phyloP scores from a whole-genome alignment of 2,113 vertebrate species.

The Nothocercus nigrocapillus region DNA sequence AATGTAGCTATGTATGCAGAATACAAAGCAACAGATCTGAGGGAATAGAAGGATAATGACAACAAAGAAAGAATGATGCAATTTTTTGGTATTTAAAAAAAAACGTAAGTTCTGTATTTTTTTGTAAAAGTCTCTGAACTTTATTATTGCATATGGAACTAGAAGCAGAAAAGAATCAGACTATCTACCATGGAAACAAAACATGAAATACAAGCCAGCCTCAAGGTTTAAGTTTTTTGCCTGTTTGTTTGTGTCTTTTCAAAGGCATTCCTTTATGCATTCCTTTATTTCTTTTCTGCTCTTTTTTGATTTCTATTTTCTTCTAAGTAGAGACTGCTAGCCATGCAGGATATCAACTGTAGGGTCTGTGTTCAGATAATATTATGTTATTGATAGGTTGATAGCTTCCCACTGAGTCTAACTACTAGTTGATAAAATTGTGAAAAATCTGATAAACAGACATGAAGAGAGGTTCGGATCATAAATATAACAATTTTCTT shows the following conservation, averaged over 20 bases:
- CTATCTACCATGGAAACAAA: neutral
- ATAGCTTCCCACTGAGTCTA: conserved; percentile 27
- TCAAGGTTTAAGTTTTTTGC: neutral
- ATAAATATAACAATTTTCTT: neutral
- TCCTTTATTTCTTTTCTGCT: neutral
- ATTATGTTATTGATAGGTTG: neutral
- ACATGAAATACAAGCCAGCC: neutral
- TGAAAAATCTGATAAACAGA: conserved; percentile 8
- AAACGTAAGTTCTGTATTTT: neutral
- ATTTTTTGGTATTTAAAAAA: neutral
- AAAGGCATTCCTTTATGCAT: neutral
- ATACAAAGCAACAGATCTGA: neutral
- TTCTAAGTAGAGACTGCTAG: neutral
- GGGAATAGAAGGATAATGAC: neutral
- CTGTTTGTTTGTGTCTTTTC: neutral
- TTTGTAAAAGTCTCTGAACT: neutral
- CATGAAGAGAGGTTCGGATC: neutral
- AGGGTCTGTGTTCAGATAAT: neutral
- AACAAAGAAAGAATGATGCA: neutral
- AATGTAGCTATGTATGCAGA: neutral
- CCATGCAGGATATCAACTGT: neutral
- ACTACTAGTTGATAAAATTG: conserved; percentile 24
- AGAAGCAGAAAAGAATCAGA: neutral
- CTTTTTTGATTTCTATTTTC: neutral
- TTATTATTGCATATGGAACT: neutral